These are phyloP conservation scores for Clytia hemisphaerica DNA, from an alignment of 30 jellyfish, hydroid and myxozoan genomes.

Conservation along the genomic window DNA sequence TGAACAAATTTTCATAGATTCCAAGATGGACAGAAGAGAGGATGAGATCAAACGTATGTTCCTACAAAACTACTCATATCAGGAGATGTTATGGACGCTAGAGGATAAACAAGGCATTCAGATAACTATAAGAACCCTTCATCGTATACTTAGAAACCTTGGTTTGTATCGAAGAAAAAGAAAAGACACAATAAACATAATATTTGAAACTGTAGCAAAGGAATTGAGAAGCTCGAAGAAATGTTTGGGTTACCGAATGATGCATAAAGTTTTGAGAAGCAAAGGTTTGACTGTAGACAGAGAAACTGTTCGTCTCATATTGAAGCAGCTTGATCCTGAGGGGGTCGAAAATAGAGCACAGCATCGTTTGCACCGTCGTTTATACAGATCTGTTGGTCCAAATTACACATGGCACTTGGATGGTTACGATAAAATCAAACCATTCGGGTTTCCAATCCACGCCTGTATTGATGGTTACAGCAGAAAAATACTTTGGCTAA, in stretches of 20 bases:
- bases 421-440: constrained; percentile 35
- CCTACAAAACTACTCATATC: too few relatives aligned
- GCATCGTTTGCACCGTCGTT: constrained; percentile 16
- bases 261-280: constrained; percentile 11
- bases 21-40: too few relatives aligned
- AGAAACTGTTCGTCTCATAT: constrained; percentile 17
- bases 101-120: too few relatives aligned
- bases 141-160: too few relatives aligned
- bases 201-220: too few relatives aligned
- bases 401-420: constrained; percentile 37
- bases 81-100: too few relatives aligned
- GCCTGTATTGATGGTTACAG: constrained; percentile 37
- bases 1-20: too few relatives aligned
- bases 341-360: constrained; percentile 30
- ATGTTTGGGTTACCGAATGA: constrained; percentile 19
- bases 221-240: too few relatives aligned
- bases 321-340: constrained; percentile 22
- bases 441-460: constrained; percentile 23
- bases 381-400: constrained; percentile 17
- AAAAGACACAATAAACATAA: too few relatives aligned
- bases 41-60: too few relatives aligned
- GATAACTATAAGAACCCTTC: too few relatives aligned
- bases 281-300: constrained; percentile 17
- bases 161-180: too few relatives aligned
- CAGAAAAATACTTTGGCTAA: constrained; percentile 30